A percentile compares a stretch with the other conserved stretches of the same genome.
Conservation (phyloP, 2,888 invertebrate genomes). For the Campoplex nolae region DNA sequence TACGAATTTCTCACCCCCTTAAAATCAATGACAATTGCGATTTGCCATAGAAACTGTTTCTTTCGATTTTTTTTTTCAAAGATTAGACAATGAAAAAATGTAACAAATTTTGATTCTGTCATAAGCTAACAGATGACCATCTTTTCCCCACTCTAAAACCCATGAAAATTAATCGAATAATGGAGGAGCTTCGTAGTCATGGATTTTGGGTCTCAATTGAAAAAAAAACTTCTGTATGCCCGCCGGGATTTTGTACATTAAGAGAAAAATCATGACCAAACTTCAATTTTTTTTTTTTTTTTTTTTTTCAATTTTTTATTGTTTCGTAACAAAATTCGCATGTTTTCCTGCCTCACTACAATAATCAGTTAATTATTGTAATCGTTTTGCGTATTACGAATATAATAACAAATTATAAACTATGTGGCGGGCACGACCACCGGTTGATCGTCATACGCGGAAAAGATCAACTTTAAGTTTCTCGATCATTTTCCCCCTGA, state of each 20-base stretch:
- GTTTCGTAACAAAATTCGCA: conserved; percentile 70
- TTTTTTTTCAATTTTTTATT: conserved; percentile 58
- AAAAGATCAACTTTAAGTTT: neutral
- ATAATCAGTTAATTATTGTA: conserved; percentile 66
- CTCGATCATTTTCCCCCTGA: conserved; percentile 6
- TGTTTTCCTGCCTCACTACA: conserved; percentile 58
- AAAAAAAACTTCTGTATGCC: neutral
- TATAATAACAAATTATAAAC: conserved; percentile 73
- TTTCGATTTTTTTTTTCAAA: neutral
- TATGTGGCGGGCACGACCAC: conserved; percentile 55
- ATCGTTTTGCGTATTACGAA: conserved; percentile 70
- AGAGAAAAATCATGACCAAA: conserved; percentile 49
- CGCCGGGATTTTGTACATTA: neutral
- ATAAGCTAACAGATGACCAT: neutral
- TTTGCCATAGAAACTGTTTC: neutral
- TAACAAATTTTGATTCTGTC: neutral
- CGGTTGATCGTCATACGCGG: conserved; percentile 52
- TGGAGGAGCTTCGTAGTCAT: neutral
- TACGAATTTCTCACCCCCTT: neutral
- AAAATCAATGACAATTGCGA: neutral
- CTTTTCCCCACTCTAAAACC: no score
- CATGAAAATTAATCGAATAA: neutral
- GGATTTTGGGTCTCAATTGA: neutral
- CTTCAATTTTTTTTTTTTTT: no score
- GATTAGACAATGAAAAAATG: neutral